phyloP scores from a whole-genome alignment of 2,888 invertebrate genomes.

The Apotomis betuletana region DNA sequence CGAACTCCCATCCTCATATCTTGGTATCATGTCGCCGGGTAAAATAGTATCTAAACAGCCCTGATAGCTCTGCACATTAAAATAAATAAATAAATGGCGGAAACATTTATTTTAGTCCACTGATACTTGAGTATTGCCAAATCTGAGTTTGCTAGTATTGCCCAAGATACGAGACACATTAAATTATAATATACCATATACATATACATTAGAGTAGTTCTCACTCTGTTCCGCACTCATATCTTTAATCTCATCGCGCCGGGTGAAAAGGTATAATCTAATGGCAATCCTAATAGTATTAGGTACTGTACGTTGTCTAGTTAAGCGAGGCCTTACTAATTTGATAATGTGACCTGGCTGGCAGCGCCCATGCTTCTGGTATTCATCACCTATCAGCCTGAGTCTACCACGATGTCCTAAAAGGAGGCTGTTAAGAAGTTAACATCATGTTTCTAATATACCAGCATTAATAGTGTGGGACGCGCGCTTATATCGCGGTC shows the following conservation, averaged over 20 bases:
- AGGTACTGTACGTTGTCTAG: slow-evolving; percentile 67
- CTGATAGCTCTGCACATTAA: too few relatives aligned
- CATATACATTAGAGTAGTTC: not conserved
- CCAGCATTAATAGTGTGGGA: not conserved
- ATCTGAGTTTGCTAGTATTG: too few relatives aligned
- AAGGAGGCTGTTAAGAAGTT: too few relatives aligned
- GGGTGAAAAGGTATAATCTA: slow-evolving; percentile 30
- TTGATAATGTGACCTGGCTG: slow-evolving; percentile 67
- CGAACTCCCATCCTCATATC: too few relatives aligned
- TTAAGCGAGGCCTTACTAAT: slow-evolving; percentile 77
- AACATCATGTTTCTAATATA: not conserved
- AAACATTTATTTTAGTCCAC: too few relatives aligned
- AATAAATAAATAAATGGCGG: too few relatives aligned
- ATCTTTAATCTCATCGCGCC: slow-evolving; percentile 1
- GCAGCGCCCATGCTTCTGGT: slow-evolving; percentile 45
- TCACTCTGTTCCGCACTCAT: not conserved
- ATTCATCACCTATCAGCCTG: too few relatives aligned
- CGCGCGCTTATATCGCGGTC: not conserved
- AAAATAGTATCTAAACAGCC: too few relatives aligned
- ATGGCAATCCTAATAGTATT: slow-evolving; percentile 37
- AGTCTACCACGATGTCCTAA: too few relatives aligned
- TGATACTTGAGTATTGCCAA: too few relatives aligned
- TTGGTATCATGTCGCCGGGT: too few relatives aligned
- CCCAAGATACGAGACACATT: too few relatives aligned
- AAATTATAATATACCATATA: not conserved